These are phyloP conservation scores for Drosophila tripunctata DNA, from an alignment of 2,888 invertebrate genomes.

Conservation along the genomic window DNA sequence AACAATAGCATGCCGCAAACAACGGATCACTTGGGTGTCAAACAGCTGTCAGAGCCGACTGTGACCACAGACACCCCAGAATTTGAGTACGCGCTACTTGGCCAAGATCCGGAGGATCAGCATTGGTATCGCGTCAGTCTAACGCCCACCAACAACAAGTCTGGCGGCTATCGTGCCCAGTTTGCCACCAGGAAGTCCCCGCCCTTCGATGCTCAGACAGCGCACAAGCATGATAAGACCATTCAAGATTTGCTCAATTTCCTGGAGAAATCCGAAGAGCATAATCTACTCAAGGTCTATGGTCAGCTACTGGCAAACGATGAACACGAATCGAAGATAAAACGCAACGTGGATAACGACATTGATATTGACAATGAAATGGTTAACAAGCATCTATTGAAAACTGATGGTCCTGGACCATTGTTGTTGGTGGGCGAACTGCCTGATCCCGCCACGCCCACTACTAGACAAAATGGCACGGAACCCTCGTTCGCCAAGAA, in stretches of 20 bases:
- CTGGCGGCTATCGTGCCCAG: slow-evolving; percentile 44
- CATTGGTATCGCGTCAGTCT: slow-evolving; percentile 67
- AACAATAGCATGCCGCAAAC: slow-evolving; percentile 6
- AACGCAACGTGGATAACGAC: slow-evolving; percentile 19
- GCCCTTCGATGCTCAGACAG: slow-evolving; percentile 52
- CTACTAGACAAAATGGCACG: slow-evolving; percentile 1
- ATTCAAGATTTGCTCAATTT: slow-evolving; percentile 55
- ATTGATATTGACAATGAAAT: slow-evolving; percentile 9
- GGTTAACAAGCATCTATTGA: not conserved
- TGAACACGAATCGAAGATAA: slow-evolving; percentile 18
- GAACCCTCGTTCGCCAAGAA: slow-evolving; percentile 23
- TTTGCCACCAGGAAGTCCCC: slow-evolving; percentile 58
- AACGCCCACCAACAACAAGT: slow-evolving; percentile 38
- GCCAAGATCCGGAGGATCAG: slow-evolving; percentile 66
- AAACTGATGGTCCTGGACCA: slow-evolving; percentile 7
- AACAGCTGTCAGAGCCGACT: not conserved
- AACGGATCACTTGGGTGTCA: slow-evolving; percentile 13
- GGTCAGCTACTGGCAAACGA: slow-evolving; percentile 39
- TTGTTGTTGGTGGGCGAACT: slow-evolving; percentile 35
- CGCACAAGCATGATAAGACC: slow-evolving; percentile 63
- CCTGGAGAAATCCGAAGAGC: slow-evolving; percentile 55
- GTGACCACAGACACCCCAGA: slow-evolving; percentile 15
- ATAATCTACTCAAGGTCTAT: slow-evolving; percentile 51
- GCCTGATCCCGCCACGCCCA: not conserved
- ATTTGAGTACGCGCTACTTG: slow-evolving; percentile 65